Evolutionary conservation across 2,888 invertebrate species (phyloP).

Genomic region (Lasioglossum zephyrum): DNA sequence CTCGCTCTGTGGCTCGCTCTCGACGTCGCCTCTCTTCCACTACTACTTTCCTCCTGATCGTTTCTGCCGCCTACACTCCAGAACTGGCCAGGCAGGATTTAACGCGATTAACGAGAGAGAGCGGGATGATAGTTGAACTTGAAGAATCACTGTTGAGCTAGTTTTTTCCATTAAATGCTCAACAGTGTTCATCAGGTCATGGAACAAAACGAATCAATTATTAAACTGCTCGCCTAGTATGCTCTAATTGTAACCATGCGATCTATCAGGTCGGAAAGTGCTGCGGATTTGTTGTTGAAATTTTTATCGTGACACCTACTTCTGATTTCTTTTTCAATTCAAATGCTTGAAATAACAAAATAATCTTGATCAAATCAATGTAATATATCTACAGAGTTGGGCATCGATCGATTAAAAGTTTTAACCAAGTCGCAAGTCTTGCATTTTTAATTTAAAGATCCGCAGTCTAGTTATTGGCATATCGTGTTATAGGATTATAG

Average conservation of each 20-base stretch:
- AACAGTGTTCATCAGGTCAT: not conserved
- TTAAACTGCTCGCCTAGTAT: not conserved
- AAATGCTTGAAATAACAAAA: no score
- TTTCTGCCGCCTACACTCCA: constrained; percentile 9
- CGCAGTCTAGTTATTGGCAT: no score
- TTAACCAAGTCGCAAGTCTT: no score
- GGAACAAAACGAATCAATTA: not conserved
- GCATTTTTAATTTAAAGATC: no score
- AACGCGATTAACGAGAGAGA: constrained; percentile 29
- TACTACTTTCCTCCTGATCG: constrained; percentile 16
- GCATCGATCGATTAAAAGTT: no score
- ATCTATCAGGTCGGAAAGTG: no score
- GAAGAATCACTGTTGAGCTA: not conserved
- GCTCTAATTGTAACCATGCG: not conserved
- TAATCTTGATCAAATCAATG: no score
- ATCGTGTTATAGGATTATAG: no score
- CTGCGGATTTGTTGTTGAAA: no score
- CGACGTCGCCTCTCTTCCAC: not conserved
- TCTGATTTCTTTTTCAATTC: no score
- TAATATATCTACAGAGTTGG: no score
- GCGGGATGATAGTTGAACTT: constrained; percentile 18
- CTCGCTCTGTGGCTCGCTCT: constrained; percentile 13
- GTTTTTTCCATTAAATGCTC: not conserved
- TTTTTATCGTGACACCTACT: no score
- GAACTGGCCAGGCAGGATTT: constrained; percentile 24